Evolutionary conservation across 2,888 invertebrate genomes (phyloP), one percentile per base, ranked within the genome.

Genomic region (Hypsopygia costalis): DNA sequence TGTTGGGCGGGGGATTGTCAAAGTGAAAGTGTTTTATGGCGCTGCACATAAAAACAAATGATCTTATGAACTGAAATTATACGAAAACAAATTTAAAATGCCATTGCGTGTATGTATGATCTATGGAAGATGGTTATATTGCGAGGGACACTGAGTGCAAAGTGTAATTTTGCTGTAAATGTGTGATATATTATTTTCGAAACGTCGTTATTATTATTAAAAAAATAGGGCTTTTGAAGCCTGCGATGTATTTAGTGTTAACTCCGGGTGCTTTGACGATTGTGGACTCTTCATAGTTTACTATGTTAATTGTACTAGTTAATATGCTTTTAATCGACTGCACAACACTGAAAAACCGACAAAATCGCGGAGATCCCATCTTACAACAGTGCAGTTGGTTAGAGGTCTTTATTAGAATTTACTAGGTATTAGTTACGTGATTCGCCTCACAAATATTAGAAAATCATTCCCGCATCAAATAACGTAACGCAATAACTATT

Each of bases 191-290:
- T 83, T 83, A 82, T 82, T 83, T 86, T 78, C 69, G 68, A 77
- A 72, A 76, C 58, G 73, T 81, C 81, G 75, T 85, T 77, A 69
- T 79, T 78, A 73, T 71, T 58, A 67, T 62, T 47, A 63, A 65
- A 62, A 48, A 63, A 65, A 62, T 68, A 68, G 58, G 85, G 86
- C 86, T 87, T 86, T 55, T 81, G 79, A 85, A 82, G 87, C 83
- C 87, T 75, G 78, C 81, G 63, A 80, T 85, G 83, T 86, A 83
- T 75, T 81, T 82, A 86, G 81, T 79, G 73, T 79, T 80, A 86
- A 87, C 77, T 81, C 80, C 86, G 83, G 88, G 88, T 88, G 88
- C 88, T 88, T 88, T 85, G 82, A 86, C 83, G 81, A 86, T 85
- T 85, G 85, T 85, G 86, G 83, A 86, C 72, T 81, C 78, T 81